These are phyloP conservation scores for Penaeus monodon DNA, from an alignment of 2,888 invertebrate species.

Conservation along the genomic window DNA sequence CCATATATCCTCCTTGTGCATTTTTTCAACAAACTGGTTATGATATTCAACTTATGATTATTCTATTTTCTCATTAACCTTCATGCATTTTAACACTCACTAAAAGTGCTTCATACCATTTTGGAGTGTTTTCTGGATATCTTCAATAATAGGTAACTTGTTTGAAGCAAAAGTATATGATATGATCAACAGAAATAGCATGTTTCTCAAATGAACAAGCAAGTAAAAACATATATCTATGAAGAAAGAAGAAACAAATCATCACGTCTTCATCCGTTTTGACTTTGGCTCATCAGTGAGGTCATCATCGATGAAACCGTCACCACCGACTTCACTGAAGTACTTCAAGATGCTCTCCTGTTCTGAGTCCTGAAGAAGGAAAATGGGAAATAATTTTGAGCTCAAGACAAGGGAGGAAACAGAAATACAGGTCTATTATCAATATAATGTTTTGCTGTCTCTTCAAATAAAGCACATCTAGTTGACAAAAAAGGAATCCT, in stretches of 20 bases:
- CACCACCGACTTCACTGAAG: not conserved
- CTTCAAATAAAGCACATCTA: not conserved
- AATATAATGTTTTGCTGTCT: not conserved
- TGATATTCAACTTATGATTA: too few species aligned
- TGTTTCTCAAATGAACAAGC: not conserved
- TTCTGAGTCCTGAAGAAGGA: not conserved
- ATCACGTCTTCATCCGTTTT: not conserved
- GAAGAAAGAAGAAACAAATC: not conserved
- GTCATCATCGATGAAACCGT: not conserved
- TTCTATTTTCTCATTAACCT: too few species aligned
- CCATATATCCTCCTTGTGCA: too few species aligned
- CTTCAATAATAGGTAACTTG: too few species aligned
- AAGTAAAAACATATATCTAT: not conserved
- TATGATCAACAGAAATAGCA: not conserved
- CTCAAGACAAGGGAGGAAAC: not conserved
- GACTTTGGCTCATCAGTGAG: constrained; percentile 1
- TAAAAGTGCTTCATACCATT: too few species aligned
- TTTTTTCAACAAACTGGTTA: too few species aligned
- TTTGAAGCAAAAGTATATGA: constrained; percentile 68
- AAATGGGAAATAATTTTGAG: not conserved
- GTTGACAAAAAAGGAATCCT: too few species aligned
- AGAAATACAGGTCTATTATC: not conserved
- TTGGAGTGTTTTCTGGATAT: too few species aligned
- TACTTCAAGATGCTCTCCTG: constrained; percentile 11
- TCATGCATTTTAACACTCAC: too few species aligned